These are phyloP conservation scores for Tachyglossus aculeatus DNA, from an alignment of 2,797 vertebrate species.

Conservation along the genomic window DNA sequence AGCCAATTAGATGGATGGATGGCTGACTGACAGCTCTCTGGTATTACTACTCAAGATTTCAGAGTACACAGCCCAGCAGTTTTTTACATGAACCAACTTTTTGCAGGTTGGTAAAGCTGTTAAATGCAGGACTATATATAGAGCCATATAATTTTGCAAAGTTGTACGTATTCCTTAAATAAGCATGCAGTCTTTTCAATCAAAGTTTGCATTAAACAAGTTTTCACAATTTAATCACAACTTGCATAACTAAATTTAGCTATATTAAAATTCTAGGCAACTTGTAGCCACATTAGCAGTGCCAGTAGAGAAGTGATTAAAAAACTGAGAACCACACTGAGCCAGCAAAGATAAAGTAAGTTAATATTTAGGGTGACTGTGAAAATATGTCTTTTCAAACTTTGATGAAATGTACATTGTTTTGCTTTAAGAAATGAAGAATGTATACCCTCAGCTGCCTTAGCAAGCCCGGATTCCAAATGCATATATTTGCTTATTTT, in stretches of 20 bases:
- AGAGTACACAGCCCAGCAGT: conserved; percentile 82
- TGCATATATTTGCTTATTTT: conserved; percentile 33
- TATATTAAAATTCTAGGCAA: conserved; percentile 66
- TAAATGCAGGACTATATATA: conserved; percentile 80
- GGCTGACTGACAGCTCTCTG: conserved; percentile 99
- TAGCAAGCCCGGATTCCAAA: neutral
- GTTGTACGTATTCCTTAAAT: conserved; percentile 75
- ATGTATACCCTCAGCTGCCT: conserved; percentile 24
- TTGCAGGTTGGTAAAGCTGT: conserved; percentile 78
- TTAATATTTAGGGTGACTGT: conserved; percentile 60
- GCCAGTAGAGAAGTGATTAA: conserved; percentile 58
- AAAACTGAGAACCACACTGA: conserved; percentile 57
- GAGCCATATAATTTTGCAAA: conserved; percentile 66
- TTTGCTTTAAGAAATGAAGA: conserved; percentile 37
- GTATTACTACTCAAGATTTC: conserved; percentile 89
- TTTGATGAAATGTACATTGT: conserved; percentile 28
- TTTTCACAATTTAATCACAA: conserved; percentile 69
- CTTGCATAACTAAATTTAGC: conserved; percentile 56
- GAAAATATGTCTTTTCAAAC: conserved; percentile 41
- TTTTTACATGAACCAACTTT: conserved; percentile 83
- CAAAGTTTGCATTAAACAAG: conserved; percentile 53
- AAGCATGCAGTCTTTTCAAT: conserved; percentile 74
- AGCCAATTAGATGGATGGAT: conserved; percentile 99
- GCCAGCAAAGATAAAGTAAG: conserved; percentile 51
- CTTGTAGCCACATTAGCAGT: conserved; percentile 56